Conservation (phyloP, 37 sponge, comb jelly and placozoan genomes). For the Diacarnus erythraeanus region DNA sequence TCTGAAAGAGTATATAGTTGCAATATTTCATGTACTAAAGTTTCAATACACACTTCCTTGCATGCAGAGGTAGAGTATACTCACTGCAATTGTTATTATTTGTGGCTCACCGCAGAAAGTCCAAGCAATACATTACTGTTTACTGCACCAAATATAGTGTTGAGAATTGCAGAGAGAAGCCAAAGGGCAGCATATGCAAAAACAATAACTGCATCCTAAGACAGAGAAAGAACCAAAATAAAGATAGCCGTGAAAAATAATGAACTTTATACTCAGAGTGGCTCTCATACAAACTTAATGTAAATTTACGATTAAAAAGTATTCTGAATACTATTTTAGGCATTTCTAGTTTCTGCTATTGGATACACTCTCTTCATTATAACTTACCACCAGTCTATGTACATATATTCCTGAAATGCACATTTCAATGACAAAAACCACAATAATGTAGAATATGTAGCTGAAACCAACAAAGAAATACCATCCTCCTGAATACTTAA, state of each 20-base stretch:
- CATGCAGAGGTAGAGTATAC: too few species aligned
- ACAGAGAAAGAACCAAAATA: not conserved
- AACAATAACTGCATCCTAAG: slow-evolving; percentile 15
- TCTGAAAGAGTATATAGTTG: too few species aligned
- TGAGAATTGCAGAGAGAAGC: slow-evolving; percentile 9
- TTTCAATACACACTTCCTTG: too few species aligned
- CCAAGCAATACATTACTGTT: not conserved
- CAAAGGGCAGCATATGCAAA: slow-evolving; percentile 14
- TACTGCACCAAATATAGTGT: not conserved
- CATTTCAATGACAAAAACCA: slow-evolving; percentile 45
- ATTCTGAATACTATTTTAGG: too few species aligned
- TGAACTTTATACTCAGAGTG: not conserved
- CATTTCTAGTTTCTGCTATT: too few species aligned
- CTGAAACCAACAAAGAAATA: slow-evolving; percentile 18
- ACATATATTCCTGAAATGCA: slow-evolving; percentile 32
- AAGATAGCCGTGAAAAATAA: not conserved
- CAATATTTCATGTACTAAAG: too few species aligned
- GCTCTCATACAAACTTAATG: too few species aligned
- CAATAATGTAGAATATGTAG: slow-evolving; percentile 24
- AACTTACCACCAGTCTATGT: slow-evolving; percentile 46
- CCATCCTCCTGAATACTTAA: slow-evolving; percentile 13
- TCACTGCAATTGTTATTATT: not conserved
- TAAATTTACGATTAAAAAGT: too few species aligned
- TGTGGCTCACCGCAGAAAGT: slow-evolving; percentile 7
- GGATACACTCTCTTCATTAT: not conserved